These are phyloP conservation scores for Liodrosophila aerea DNA, from an alignment of 2,888 invertebrate species.

Conservation along the genomic window DNA sequence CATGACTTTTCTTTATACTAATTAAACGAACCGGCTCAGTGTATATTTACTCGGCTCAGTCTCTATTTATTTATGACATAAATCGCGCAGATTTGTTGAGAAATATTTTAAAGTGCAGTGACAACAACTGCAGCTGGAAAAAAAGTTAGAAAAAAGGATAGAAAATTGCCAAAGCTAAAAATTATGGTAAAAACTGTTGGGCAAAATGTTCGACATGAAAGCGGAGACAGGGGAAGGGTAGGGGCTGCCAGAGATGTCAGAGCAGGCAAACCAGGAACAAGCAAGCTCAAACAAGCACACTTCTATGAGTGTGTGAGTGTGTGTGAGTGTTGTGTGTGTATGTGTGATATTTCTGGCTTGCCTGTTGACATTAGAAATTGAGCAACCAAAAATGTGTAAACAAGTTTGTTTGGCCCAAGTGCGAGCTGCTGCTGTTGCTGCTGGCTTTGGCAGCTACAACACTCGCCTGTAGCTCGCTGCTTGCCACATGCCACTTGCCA, in stretches of 20 bases:
- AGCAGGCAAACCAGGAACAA: conserved; percentile 50
- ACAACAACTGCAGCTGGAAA: conserved; percentile 14
- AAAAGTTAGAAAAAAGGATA: conserved; percentile 1
- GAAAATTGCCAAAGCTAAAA: conserved; percentile 3
- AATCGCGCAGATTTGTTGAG: conserved; percentile 19
- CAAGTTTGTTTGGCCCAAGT: conserved; percentile 73
- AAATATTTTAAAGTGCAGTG: conserved; percentile 32
- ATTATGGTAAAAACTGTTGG: conserved; percentile 11
- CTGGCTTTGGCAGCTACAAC: conserved; percentile 53
- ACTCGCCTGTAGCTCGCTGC: conserved; percentile 18
- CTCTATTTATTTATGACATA: too few species aligned
- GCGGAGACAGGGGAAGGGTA: conserved; percentile 25
- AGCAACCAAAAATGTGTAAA: conserved; percentile 76
- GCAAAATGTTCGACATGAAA: conserved; percentile 29
- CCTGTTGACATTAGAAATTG: conserved; percentile 75
- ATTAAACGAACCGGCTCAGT: too few species aligned
- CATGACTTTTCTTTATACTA: too few species aligned
- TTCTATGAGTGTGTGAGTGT: conserved; percentile 5
- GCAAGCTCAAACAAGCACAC: conserved; percentile 17
- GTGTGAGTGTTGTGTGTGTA: conserved; percentile 20
- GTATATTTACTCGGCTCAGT: too few species aligned
- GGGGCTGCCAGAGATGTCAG: conserved; percentile 37
- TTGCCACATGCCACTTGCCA: conserved; percentile 25
- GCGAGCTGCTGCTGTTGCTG: conserved; percentile 57
- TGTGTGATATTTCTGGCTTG: conserved; percentile 42